A percentile compares a stretch with the other conserved stretches of the same genome.
phyloP scores from a whole-genome alignment of 2,113 vertebrate species.

The Tricholaema leucomelas region DNA sequence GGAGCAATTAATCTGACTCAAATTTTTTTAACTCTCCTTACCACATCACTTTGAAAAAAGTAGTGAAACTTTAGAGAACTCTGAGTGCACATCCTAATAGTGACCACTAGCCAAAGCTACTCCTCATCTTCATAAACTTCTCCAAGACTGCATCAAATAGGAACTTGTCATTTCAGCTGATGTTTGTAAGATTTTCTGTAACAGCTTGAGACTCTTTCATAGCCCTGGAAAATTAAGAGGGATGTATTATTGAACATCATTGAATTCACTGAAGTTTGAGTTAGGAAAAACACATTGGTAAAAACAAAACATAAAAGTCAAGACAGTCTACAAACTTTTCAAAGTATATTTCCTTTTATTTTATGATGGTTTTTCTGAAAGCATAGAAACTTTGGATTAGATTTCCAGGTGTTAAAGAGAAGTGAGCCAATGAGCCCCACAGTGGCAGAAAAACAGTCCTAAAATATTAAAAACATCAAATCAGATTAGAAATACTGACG shows the following conservation, averaged over 20 bases:
- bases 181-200: neutral
- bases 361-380: neutral
- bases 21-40: neutral
- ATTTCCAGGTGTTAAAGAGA: neutral
- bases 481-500: neutral
- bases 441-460: neutral
- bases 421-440: neutral
- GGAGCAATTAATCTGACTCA: neutral
- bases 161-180: neutral
- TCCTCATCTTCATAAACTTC: neutral
- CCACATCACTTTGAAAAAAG: neutral
- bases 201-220: neutral
- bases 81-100: neutral
- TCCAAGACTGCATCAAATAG: neutral
- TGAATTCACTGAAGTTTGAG: neutral
- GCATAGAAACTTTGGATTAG: neutral
- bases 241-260: neutral
- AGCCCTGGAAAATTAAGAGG: neutral
- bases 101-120: neutral
- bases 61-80: neutral
- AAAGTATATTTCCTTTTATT: neutral
- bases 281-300: neutral
- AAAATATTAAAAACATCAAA: neutral
- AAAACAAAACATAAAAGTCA: neutral
- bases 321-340: neutral